Conservation (phyloP, 2,113 vertebrate genomes). For the Clupea harengus region DNA sequence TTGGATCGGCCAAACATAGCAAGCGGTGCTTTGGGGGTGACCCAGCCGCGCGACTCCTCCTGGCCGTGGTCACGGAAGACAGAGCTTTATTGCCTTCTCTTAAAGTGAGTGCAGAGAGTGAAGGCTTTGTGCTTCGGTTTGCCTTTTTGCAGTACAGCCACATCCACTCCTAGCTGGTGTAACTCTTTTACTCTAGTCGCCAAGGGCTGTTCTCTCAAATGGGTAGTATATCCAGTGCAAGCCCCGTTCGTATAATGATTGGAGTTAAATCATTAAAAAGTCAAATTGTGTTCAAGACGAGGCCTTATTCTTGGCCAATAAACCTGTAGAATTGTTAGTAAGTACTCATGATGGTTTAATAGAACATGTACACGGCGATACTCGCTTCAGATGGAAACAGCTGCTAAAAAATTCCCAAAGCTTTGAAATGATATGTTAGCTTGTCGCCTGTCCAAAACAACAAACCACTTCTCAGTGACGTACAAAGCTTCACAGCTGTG, state of each 20-base stretch:
- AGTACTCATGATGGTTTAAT: not conserved
- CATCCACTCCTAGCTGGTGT: not conserved
- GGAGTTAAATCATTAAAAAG: not conserved
- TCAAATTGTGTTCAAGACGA: not conserved
- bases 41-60: not conserved
- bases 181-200: not conserved
- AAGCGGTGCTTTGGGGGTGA: conserved; percentile 45
- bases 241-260: not conserved
- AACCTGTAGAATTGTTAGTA: not conserved
- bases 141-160: not conserved
- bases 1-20: conserved; percentile 67
- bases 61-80: not conserved
- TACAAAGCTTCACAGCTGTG: not conserved
- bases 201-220: not conserved
- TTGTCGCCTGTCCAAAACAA: not conserved
- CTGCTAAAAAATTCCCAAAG: not conserved
- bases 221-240: not conserved
- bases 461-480: not conserved
- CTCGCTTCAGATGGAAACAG: not conserved
- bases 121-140: not conserved
- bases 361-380: not conserved
- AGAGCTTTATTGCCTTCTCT: not conserved
- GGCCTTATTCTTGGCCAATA: not conserved
- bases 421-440: not conserved
- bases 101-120: not conserved